A percentile compares a stretch with the other conserved stretches of the same genome.
These are phyloP conservation scores for Ceratoteleas bidentatus DNA, from an alignment of 1,140 invertebrate species.

Conservation along the genomic window DNA sequence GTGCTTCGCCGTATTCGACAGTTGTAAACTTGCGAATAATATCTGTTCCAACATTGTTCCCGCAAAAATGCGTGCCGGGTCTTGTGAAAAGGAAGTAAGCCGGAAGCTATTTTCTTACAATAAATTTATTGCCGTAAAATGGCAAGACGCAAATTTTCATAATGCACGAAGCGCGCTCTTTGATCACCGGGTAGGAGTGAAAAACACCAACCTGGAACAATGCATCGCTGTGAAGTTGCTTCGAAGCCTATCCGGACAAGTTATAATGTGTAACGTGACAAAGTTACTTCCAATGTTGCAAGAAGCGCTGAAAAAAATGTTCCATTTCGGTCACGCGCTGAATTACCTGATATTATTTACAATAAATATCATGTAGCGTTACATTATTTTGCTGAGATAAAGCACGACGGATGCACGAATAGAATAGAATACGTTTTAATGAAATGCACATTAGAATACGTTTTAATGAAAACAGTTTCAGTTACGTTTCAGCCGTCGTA, in stretches of 20 bases:
- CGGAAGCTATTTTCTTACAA: slow-evolving; percentile 63
- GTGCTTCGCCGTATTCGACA: slow-evolving; percentile 18
- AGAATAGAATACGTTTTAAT: slow-evolving; percentile 37
- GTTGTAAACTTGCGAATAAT: slow-evolving; percentile 31
- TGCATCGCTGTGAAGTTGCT: slow-evolving; percentile 59
- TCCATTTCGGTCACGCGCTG: slow-evolving; percentile 37
- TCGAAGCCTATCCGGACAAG: slow-evolving; percentile 52
- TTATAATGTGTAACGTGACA: slow-evolving; percentile 58
- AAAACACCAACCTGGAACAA: slow-evolving; percentile 48
- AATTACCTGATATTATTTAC: slow-evolving; percentile 44
- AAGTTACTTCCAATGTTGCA: slow-evolving; percentile 59
- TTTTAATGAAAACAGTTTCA: no score
- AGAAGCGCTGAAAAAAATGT: slow-evolving; percentile 51
- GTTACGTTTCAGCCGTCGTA: background rate
- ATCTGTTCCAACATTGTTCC: slow-evolving; percentile 19
- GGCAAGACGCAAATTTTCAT: slow-evolving; percentile 69
- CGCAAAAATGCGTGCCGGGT: slow-evolving; percentile 16
- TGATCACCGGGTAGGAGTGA: slow-evolving; percentile 33
- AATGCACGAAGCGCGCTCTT: slow-evolving; percentile 56
- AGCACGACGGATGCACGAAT: background rate
- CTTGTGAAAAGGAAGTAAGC: slow-evolving; percentile 49
- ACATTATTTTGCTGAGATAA: slow-evolving; percentile 7
- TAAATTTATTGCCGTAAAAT: slow-evolving; percentile 70
- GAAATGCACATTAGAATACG: no score
- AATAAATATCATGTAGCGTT: slow-evolving; percentile 32